Percentiles rank a stretch among this genome's conserved stretches.
These are phyloP conservation scores for Leptodactylus fuscus DNA, from an alignment of 2,113 vertebrate species.

Conservation along the genomic window DNA sequence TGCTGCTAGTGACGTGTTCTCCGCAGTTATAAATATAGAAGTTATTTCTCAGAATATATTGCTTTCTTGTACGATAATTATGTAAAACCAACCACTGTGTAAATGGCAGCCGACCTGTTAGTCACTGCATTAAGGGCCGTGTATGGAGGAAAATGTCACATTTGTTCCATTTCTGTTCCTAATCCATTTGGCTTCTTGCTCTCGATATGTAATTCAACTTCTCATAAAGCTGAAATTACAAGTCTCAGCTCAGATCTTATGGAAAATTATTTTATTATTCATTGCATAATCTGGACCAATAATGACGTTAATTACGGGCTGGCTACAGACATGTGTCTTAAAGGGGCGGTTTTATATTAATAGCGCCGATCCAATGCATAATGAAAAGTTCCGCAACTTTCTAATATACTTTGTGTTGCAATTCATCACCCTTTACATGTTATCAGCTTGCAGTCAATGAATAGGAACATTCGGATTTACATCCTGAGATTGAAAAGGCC, in stretches of 20 bases:
- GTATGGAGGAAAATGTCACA: neutral
- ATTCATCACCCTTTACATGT: too few species aligned
- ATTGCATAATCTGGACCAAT: neutral
- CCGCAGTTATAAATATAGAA: neutral
- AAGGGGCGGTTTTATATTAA: too few species aligned
- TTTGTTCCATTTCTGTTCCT: neutral
- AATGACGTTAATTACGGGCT: neutral
- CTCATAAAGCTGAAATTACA: neutral
- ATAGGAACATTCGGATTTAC: too few species aligned
- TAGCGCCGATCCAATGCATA: too few species aligned
- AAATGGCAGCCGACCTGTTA: constrained; percentile 14
- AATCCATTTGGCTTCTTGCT: constrained; percentile 9
- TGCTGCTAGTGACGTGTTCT: neutral
- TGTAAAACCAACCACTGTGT: constrained; percentile 6
- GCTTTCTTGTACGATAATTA: neutral
- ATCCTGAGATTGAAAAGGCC: too few species aligned
- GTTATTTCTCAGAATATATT: neutral
- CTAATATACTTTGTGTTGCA: too few species aligned
- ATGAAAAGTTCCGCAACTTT: too few species aligned
- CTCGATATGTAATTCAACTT: neutral
- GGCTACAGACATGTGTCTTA: neutral
- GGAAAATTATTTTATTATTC: neutral
- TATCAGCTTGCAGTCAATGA: too few species aligned
- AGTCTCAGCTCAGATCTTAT: neutral
- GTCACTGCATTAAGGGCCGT: neutral